Percentiles rank a stretch among this genome's conserved stretches.
These are phyloP conservation scores for Allolobophora icterica DNA, from an alignment of 2,888 invertebrate genomes.

Conservation along the genomic window DNA sequence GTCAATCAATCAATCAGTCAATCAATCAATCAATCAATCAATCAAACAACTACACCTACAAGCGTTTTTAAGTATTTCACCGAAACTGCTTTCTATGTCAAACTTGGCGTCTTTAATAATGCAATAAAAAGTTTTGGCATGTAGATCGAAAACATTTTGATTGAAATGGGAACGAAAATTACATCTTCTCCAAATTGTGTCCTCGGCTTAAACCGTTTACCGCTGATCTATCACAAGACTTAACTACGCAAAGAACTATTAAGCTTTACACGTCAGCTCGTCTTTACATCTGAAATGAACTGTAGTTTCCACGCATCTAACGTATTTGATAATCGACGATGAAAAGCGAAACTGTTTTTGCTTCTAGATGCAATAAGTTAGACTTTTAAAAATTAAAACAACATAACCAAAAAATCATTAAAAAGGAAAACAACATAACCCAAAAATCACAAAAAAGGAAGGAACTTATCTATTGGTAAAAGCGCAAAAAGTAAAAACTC, in stretches of 20 bases:
- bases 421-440: too few species aligned
- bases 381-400: background rate
- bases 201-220: background rate
- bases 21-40: too few species aligned
- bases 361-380: background rate
- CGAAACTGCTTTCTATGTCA: background rate
- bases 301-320: background rate
- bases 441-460: background rate
- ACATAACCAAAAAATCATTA: too few species aligned
- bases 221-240: background rate
- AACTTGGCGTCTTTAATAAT: too few species aligned
- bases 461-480: background rate
- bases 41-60: background rate
- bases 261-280: too few species aligned
- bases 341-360: background rate
- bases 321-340: background rate
- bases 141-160: background rate
- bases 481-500: background rate
- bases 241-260: too few species aligned
- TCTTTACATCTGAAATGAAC: background rate
- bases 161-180: background rate
- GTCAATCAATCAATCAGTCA: too few species aligned
- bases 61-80: background rate
- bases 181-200: background rate
- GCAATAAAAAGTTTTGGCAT: background rate